A percentile compares a stretch with the other conserved stretches of the same genome.
phyloP scores from a whole-genome alignment of 2,888 invertebrate genomes.

The Marasmarcha lunaedactyla region DNA sequence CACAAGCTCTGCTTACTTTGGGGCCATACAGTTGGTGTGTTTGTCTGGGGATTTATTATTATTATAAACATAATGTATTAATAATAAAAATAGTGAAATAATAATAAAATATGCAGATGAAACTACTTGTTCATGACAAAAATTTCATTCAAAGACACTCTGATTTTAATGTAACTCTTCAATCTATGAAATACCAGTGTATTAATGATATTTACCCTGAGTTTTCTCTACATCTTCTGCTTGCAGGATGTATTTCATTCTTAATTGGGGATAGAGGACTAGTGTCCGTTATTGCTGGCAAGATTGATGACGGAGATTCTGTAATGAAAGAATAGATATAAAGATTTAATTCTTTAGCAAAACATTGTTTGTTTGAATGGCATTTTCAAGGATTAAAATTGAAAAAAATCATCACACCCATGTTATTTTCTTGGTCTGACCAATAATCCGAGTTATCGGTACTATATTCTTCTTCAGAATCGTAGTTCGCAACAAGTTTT shows the following conservation, averaged over 20 bases:
- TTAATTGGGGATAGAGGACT: slow-evolving; percentile 71
- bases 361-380: no score
- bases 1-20: no score
- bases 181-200: no score
- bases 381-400: not conserved
- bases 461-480: slow-evolving; percentile 33
- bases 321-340: slow-evolving; percentile 27
- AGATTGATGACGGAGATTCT: slow-evolving; percentile 75
- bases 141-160: no score
- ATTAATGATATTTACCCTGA: slow-evolving; percentile 49
- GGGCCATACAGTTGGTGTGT: no score
- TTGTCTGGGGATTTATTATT: no score
- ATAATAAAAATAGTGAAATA: no score
- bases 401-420: slow-evolving; percentile 24
- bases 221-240: slow-evolving; percentile 61
- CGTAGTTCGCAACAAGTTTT: slow-evolving; percentile 32
- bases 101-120: no score
- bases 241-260: slow-evolving; percentile 60
- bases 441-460: slow-evolving; percentile 47
- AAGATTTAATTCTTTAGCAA: no score
- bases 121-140: no score
- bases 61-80: no score
- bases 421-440: slow-evolving; percentile 46
- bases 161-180: no score
- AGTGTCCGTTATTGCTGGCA: slow-evolving; percentile 68